A percentile compares a stretch with the other conserved stretches of the same genome.
phyloP scores from a whole-genome alignment of 2,113 vertebrate species.

The Pitta sordida region DNA sequence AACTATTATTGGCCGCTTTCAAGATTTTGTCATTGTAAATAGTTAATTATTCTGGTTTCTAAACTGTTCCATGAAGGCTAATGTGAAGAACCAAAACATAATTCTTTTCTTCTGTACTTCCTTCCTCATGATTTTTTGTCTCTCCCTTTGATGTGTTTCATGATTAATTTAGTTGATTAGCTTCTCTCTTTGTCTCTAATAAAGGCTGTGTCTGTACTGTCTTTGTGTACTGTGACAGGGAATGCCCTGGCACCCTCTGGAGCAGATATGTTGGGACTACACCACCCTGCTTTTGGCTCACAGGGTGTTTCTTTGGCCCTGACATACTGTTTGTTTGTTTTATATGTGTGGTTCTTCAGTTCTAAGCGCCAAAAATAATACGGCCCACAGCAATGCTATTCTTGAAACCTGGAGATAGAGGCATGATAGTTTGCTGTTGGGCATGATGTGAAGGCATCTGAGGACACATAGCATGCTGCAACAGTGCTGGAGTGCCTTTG shows the following conservation, averaged over 20 bases:
- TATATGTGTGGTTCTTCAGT: conserved; percentile 1
- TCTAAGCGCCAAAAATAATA: conserved; percentile 5
- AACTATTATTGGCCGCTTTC: neutral
- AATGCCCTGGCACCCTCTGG: neutral
- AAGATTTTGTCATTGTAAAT: neutral
- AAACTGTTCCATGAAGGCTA: neutral
- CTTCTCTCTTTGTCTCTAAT: neutral
- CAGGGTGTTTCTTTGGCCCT: neutral
- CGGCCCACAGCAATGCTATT: conserved; percentile 30
- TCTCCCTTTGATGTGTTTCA: neutral
- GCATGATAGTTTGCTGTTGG: neutral
- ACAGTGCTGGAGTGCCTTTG: neutral
- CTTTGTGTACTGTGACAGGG: neutral
- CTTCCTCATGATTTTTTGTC: neutral
- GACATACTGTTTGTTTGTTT: neutral
- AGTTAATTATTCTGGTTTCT: neutral
- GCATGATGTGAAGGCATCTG: neutral
- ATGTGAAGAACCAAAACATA: neutral
- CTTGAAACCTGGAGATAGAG: neutral
- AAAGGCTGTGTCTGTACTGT: neutral
- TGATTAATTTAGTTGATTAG: neutral
- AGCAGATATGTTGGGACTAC: neutral
- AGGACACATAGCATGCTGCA: neutral
- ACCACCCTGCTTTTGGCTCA: neutral
- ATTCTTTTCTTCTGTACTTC: neutral